Conservation (phyloP, 2,113 vertebrate species). For the Polyodon spathula region DNA sequence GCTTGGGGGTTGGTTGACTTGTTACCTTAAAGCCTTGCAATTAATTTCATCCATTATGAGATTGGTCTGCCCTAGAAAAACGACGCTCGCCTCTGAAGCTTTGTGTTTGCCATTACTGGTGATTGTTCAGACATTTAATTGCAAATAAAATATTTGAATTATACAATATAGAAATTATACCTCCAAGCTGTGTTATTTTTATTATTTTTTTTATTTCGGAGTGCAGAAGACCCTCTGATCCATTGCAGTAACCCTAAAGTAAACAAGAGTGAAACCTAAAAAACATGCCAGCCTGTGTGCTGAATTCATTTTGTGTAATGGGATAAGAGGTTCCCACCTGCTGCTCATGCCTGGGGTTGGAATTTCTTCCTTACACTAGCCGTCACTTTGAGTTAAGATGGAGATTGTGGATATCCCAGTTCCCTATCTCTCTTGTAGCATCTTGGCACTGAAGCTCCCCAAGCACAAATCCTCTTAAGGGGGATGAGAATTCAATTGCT, state of each 20-base stretch:
- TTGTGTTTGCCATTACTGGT: too few species aligned
- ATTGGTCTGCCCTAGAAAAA: too few species aligned
- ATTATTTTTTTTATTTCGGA: too few species aligned
- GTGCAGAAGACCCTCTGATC: too few species aligned
- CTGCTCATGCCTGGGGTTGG: conserved; percentile 32
- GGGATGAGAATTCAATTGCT: conserved; percentile 24
- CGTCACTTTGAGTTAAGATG: conserved; percentile 27
- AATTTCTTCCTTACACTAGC: conserved; percentile 28
- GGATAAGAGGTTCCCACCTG: conserved; percentile 54
- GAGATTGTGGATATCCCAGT: conserved; percentile 6
- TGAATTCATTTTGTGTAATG: conserved; percentile 33
- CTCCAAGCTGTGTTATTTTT: too few species aligned
- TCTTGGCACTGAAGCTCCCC: conserved; percentile 18
- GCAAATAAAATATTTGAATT: too few species aligned
- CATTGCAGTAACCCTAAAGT: neutral
- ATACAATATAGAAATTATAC: too few species aligned
- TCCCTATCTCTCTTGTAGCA: neutral
- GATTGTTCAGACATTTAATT: too few species aligned
- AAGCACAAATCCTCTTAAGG: conserved; percentile 27
- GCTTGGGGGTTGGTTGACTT: too few species aligned
- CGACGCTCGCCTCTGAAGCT: too few species aligned
- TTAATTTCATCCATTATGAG: too few species aligned
- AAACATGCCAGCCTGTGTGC: conserved; percentile 15
- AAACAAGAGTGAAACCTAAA: neutral
- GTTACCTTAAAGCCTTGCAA: too few species aligned